phyloP scores from a whole-genome alignment of 1,140 invertebrate species.

The Conopomorpha cramerella region DNA sequence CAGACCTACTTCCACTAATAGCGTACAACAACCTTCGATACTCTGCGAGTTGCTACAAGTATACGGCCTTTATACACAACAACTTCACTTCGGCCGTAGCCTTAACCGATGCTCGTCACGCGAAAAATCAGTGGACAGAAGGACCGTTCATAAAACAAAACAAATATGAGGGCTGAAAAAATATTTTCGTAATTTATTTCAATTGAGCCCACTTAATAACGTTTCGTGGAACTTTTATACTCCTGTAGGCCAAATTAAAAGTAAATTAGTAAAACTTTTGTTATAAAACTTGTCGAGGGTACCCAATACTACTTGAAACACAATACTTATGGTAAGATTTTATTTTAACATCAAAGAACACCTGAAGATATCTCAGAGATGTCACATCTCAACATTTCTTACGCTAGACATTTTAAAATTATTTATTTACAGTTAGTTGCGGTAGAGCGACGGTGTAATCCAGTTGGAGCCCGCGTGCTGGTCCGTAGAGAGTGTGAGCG shows the following conservation, averaged over 20 bases:
- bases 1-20: too few species aligned
- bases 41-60: too few species aligned
- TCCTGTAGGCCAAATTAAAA: neutral
- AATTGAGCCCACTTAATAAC: too few species aligned
- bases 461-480: conserved; percentile 56
- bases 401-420: conserved; percentile 20
- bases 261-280: neutral
- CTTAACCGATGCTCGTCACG: too few species aligned
- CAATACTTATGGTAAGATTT: conserved; percentile 12
- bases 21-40: too few species aligned
- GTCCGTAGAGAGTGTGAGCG: conserved; percentile 49
- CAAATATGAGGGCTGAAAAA: too few species aligned
- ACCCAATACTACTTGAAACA: too few species aligned
- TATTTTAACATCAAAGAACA: conserved; percentile 50
- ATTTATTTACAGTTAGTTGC: conserved; percentile 41
- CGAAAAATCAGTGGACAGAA: too few species aligned
- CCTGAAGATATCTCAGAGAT: conserved; percentile 10
- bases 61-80: too few species aligned
- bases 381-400: conserved; percentile 43
- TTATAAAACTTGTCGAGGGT: neutral
- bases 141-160: too few species aligned
- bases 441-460: conserved; percentile 45
- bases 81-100: too few species aligned
- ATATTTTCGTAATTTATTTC: too few species aligned
- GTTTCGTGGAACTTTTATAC: neutral